Percentiles rank a stretch among this genome's conserved stretches.
Conservation (phyloP, 1,140 invertebrate species). For the Cardiocondyla obscurior region DNA sequence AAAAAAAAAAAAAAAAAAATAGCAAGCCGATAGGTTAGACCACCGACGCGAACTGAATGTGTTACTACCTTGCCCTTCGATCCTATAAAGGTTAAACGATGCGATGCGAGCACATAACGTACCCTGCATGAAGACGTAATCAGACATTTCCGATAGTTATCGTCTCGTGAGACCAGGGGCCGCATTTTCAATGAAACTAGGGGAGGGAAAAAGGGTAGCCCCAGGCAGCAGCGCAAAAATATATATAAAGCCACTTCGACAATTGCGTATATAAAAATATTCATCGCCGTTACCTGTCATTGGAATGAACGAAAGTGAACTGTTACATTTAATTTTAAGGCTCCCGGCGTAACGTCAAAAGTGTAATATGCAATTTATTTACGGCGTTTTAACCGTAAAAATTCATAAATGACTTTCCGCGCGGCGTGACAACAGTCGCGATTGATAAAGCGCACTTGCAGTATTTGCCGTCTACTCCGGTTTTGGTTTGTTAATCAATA, state of each 20-base stretch:
- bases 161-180: neutral
- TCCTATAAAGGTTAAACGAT: slow-evolving; percentile 53
- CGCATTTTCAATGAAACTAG: slow-evolving; percentile 34
- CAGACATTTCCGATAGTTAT: slow-evolving; percentile 42
- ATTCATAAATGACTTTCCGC: slow-evolving; percentile 44
- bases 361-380: slow-evolving; percentile 38
- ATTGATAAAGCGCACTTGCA: slow-evolving; percentile 48
- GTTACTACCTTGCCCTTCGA: slow-evolving; percentile 47
- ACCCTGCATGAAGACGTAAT: slow-evolving; percentile 33
- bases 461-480: slow-evolving; percentile 20
- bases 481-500: slow-evolving; percentile 53
- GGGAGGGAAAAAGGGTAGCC: neutral
- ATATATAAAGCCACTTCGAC: neutral
- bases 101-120: slow-evolving; percentile 25
- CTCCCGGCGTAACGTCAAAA: slow-evolving; percentile 18
- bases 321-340: slow-evolving; percentile 42
- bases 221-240: neutral
- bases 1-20: slow-evolving; percentile 33
- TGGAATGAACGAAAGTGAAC: neutral
- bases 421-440: slow-evolving; percentile 12
- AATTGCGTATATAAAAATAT: neutral
- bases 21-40: slow-evolving; percentile 52
- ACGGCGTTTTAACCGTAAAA: neutral
- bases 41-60: slow-evolving; percentile 47
- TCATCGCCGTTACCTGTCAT: neutral